A percentile compares a stretch with the other conserved stretches of the same genome.
These are phyloP conservation scores for Stichodactyla helianthus DNA, from an alignment of 64 coral and sea anemone species.

Conservation along the genomic window DNA sequence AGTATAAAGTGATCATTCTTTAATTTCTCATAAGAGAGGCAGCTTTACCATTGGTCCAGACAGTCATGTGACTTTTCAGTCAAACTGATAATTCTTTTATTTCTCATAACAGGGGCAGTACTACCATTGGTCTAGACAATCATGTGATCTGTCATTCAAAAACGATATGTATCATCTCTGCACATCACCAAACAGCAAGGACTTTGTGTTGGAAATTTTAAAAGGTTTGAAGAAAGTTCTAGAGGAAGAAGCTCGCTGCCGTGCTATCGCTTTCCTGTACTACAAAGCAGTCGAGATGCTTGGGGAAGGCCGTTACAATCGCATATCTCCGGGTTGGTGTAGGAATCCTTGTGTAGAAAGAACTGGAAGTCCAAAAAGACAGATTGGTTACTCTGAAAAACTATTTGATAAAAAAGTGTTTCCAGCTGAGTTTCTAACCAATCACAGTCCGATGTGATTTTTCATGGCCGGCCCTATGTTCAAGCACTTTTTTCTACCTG, in stretches of 20 bases:
- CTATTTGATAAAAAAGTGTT: no score
- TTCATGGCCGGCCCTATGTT: no score
- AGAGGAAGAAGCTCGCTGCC: background rate
- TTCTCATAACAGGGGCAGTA: background rate
- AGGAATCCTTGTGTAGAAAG: background rate
- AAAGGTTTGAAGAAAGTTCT: background rate
- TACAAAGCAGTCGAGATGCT: background rate
- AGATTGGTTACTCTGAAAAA: background rate
- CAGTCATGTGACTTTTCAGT: background rate
- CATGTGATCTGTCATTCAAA: conserved; percentile 1
- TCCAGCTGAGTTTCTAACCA: no score
- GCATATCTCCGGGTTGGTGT: background rate
- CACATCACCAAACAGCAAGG: background rate
- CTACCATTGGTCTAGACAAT: background rate
- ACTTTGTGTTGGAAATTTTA: background rate
- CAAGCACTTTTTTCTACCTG: no score
- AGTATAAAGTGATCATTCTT: background rate
- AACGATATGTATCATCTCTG: conserved; percentile 5
- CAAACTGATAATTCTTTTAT: background rate
- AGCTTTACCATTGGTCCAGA: background rate
- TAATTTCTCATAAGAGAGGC: background rate
- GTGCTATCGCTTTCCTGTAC: background rate
- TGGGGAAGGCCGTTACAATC: background rate
- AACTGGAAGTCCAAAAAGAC: background rate
- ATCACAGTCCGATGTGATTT: no score